Base-by-base conservation (phyloP, 2,797 vertebrate genomes). In the Siniperca scherzeri region DNA sequence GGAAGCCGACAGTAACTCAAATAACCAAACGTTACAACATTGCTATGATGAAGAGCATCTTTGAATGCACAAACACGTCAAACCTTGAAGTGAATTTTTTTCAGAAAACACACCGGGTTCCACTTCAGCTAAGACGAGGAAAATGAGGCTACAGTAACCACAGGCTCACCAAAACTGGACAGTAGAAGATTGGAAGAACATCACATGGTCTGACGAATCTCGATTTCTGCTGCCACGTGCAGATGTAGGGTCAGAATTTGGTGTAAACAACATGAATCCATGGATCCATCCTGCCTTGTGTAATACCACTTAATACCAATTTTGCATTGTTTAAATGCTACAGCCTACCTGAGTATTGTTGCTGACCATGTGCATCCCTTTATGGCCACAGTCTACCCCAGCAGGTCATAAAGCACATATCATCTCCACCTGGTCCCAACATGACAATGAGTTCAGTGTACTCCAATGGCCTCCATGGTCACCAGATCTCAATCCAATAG, bases 161-260 rank as follows among this genome's bases (percentile, higher is more conserved):
- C 25, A 19, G n/a, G 0, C n/a, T 40, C 46, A 9, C 21, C 36
- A 25, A 30, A n/a, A 17, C 44, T 40, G 14, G n/a, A 68, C 11
- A 22, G 12, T 5, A 14, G 21, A 69, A 53, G 30, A 53, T 22
- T 25, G 25, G n/a, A 30, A 48, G 56, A 64, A 3, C 62, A 52
- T 3, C 2, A 21, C 21, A 5, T 50, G 19, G 33, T 12, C 52
- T 16, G 1, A 48, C 12, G 10, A 22, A n/a, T 56, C 25, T 27
- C 9, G 1, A 25, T 71, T 75, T 70, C n/a, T 67, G 53, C 44
- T 62, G 11, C 38, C 25, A 36, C 22, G 22, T 16, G 19, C 27
- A 74, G 27, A 66, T 70, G 70, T n/a, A 42, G 69, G 52, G 48
- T 83, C 60, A 74, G 19, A 80, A 83, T 87, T 66, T 82, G 67